Percentiles rank a stretch among this genome's conserved stretches.
These are phyloP conservation scores for Coccyzus lansbergi DNA, from an alignment of 2,797 vertebrate species.

Conservation along the genomic window DNA sequence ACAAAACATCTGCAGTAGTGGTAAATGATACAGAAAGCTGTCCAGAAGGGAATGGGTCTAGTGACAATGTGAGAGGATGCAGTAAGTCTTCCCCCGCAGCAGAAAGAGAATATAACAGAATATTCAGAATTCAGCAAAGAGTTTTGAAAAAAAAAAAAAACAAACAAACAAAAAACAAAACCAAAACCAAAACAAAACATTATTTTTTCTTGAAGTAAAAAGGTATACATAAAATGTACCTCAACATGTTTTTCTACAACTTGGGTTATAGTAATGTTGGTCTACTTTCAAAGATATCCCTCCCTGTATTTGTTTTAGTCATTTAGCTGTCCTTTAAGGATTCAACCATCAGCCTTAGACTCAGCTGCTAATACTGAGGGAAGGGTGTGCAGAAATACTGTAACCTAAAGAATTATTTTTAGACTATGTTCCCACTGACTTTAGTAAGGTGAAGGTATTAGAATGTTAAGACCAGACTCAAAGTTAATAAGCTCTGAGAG, in stretches of 20 bases:
- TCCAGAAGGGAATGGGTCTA: not conserved
- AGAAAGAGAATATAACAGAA: not conserved
- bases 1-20: slow-evolving; percentile 15
- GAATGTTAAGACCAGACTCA: not conserved
- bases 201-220: not conserved
- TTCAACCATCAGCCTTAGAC: not conserved
- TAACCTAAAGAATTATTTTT: not conserved
- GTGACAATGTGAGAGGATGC: not conserved
- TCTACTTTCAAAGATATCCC: not conserved
- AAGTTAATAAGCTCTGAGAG: not conserved
- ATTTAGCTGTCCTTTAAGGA: not conserved
- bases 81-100: not conserved
- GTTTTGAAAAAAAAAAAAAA: not conserved
- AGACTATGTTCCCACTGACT: not conserved
- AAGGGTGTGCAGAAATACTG: not conserved
- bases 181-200: no score
- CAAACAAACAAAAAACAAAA: no score
- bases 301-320: not conserved
- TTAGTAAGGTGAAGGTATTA: not conserved
- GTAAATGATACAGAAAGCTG: not conserved
- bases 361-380: not conserved
- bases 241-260: not conserved
- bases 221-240: not conserved
- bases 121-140: not conserved
- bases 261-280: not conserved